Conservation (phyloP, 2,113 vertebrate species). For the Equus przewalskii region DNA sequence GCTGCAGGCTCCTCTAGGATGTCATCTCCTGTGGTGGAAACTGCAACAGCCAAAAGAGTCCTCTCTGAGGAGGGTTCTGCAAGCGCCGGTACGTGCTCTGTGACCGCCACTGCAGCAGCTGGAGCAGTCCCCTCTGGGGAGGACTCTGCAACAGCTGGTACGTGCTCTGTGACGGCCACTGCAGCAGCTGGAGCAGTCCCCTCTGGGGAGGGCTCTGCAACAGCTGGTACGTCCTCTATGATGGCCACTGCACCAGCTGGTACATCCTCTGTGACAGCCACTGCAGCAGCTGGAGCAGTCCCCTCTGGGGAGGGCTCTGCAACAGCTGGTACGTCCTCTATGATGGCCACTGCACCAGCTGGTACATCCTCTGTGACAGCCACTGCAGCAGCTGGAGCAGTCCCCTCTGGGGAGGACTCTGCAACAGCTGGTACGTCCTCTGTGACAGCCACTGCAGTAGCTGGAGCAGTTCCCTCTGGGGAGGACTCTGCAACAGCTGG, state of each 20-base stretch:
- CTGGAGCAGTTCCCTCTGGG: rapidly evolving
- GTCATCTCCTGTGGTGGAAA: not conserved
- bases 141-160: rapidly evolving
- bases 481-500: rapidly evolving
- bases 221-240: rapidly evolving
- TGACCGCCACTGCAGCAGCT: not conserved
- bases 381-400: not conserved
- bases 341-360: rapidly evolving
- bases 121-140: rapidly evolving
- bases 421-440: rapidly evolving
- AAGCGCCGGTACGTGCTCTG: not conserved
- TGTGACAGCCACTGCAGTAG: rapidly evolving
- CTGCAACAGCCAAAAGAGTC: rapidly evolving
- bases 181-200: rapidly evolving
- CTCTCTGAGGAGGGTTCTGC: rapidly evolving
- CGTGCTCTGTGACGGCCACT: rapidly evolving
- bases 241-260: rapidly evolving
- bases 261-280: not conserved
- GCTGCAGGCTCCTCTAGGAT: rapidly evolving
- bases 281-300: not conserved
- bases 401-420: rapidly evolving
- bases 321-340: rapidly evolving
- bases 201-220: rapidly evolving
- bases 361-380: not conserved
- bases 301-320: rapidly evolving